phyloP scores from a whole-genome alignment of 2,113 vertebrate species.

The Martes martes region DNA sequence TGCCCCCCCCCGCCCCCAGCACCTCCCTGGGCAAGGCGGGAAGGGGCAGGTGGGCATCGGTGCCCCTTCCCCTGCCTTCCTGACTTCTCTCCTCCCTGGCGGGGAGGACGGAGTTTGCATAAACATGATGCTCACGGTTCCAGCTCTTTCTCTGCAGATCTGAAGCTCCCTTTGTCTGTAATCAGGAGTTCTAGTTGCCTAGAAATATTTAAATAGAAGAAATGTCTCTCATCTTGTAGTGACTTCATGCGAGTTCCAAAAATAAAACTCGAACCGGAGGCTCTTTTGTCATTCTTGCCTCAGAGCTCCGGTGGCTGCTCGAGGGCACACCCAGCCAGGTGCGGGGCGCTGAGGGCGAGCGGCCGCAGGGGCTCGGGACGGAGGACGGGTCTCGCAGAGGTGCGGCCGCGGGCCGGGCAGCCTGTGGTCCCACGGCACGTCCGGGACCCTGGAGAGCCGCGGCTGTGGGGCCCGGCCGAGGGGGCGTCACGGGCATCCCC shows the following conservation, averaged over 20 bases:
- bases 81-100: neutral
- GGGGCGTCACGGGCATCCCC: fast-evolving
- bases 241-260: neutral
- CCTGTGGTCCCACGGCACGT: fast-evolving
- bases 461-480: neutral
- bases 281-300: neutral
- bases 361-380: neutral
- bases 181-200: neutral
- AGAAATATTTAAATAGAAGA: neutral
- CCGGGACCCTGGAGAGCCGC: too few relatives aligned
- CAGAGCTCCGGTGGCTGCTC: neutral
- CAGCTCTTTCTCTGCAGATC: neutral
- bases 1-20: neutral
- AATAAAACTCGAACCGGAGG: neutral
- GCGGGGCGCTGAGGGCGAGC: neutral
- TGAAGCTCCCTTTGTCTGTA: fast-evolving
- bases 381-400: too few relatives aligned
- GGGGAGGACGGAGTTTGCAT: neutral
- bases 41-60: fast-evolving
- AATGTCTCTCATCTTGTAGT: neutral
- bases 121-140: fast-evolving
- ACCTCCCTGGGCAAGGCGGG: fast-evolving
- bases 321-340: neutral
- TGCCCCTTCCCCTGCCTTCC: too few relatives aligned
- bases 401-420: fast-evolving